Evolutionary conservation across 2,797 vertebrate genomes (phyloP), one percentile per base, ranked within the genome.

Genomic region (Rachycentron canadum): DNA sequence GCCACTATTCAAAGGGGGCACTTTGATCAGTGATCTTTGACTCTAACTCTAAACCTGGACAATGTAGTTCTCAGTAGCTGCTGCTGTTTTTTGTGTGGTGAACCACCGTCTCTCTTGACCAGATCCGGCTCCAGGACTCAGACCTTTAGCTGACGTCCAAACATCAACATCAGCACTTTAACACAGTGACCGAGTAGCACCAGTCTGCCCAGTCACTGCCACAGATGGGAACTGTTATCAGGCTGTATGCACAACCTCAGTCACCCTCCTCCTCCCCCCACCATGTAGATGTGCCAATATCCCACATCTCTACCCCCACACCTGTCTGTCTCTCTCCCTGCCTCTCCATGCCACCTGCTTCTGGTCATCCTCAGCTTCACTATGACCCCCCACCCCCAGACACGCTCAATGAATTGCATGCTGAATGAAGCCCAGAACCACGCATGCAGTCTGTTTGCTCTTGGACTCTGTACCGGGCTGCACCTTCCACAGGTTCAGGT

Each of bases 141-240:
- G 0, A 9, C 25, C 5, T 25, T 43, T 40, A 45, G 19, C 16
- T 16, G 16, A 45, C 43, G 14, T 16, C 41, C 16, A 43, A 43
- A 43, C 16, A 19, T 17, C 28, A 43, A 10, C 17, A 21, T 43
- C 60, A n/a, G 58, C 58, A 8, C 21, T 32, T 7, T 3, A 23
- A n/a, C 30, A 63, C 75, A 19, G 12, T 32, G 36, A 56, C 47
- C 56, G 77, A 77, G 47, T 26, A n/a, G 40, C 52, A 68, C 41
- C 66, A 59, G 55, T 79, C 50, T 58, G 32, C 1, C 52, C 52
- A 61, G 38, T 63, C 63, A 76, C 73, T 61, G 67, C 82, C 81
- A 81, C 86, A 75, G 82, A 88, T 65, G 87, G 88, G 84, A 88
- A 78, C 89, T 69, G 84, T 88, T 90, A 89, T 90, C 90, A 90